phyloP scores from a whole-genome alignment of 2,113 vertebrate genomes.

The Cebus imitator region DNA sequence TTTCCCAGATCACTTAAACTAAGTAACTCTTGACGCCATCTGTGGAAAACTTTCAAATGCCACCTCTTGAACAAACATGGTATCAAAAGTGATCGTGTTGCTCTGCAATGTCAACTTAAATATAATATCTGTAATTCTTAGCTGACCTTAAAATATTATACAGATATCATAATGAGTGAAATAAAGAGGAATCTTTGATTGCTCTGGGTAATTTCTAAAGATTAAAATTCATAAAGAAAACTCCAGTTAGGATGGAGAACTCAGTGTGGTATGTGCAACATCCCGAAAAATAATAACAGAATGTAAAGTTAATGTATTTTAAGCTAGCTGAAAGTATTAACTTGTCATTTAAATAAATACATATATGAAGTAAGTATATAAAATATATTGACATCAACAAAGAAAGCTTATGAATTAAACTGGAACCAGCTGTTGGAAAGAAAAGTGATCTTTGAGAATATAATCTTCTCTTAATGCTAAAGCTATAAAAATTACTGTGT shows the following conservation, averaged over 20 bases:
- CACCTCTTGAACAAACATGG: background rate
- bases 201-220: background rate
- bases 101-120: background rate
- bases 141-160: background rate
- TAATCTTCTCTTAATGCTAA: background rate
- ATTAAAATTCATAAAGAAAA: slow-evolving; percentile 24
- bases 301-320: background rate
- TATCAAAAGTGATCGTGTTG: background rate
- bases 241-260: slow-evolving; percentile 5
- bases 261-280: background rate
- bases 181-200: slow-evolving; percentile 3
- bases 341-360: background rate
- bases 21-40: background rate
- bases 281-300: background rate
- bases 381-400: slow-evolving; percentile 15
- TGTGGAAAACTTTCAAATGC: background rate
- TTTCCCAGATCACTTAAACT: background rate
- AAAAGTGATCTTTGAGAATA: slow-evolving; percentile 50
- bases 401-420: slow-evolving; percentile 24
- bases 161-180: background rate
- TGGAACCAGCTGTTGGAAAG: background rate
- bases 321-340: slow-evolving; percentile 12
- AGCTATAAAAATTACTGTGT: background rate
- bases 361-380: background rate
- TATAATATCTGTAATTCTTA: background rate